Evolutionary conservation across 1,140 invertebrate genomes (phyloP), one percentile per base, ranked within the genome.

Genomic region (Geopemphigus sp.): DNA sequence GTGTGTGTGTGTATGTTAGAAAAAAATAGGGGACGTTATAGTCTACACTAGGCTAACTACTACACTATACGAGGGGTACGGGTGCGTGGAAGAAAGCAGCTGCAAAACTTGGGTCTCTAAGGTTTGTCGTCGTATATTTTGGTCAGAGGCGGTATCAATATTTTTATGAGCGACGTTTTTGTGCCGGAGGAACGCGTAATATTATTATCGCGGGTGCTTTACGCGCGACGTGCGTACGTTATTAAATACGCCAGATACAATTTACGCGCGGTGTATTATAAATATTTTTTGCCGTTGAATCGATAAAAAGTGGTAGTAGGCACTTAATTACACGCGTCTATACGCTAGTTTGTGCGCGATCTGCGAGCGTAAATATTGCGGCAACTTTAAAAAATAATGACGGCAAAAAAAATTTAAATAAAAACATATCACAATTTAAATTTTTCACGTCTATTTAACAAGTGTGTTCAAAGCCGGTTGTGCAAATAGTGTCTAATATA

Each of bases 401-500:
- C 8, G 32, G 19, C 17, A n/a, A 63, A 39, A 74, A 57, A 39
- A 54, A 74, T n/a, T 29, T 17, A 39, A 39, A 39, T 39, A 59
- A 76, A 78, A 78, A 50, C 61, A 15, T 57, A 78, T 78, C 74
- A 78, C 74, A 50, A 45, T 78, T 61, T 47, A 63, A 78, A 61
- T 63, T 78, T 78, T 78, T 45, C 74, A 59, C 74, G 39, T 78
- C 57, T 78, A 78, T 78, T 78, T 76, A 70, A 56, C 74, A 78
- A 78, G 74, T 78, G 74, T 78, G 74, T 78, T 78, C 74, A 47
- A 47, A 78, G 74, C 74, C 74, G 74, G 74, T 78, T 78, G 74
- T 78, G 74, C 74, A 78, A 78, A 78, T 57, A 78, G 74, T 78
- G 74, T 78, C 74, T 78, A 78, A 78, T 76, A 59, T 78, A 78